phyloP scores from a whole-genome alignment of 2,888 invertebrate species.

The Cataglyphis cursor region DNA sequence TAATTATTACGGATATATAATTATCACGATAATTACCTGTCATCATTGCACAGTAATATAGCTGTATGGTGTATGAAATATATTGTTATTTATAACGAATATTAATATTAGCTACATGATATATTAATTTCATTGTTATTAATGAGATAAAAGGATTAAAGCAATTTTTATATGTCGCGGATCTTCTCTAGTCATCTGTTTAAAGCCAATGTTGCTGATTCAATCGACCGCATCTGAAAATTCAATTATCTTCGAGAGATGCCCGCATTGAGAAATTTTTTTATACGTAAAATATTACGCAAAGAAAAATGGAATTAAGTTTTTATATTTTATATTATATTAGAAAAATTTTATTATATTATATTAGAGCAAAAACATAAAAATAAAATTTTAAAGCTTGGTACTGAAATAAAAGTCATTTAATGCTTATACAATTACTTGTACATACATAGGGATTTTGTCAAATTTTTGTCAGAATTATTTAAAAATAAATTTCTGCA shows the following conservation, averaged over 20 bases:
- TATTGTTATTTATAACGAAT: neutral
- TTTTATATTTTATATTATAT: too few species aligned
- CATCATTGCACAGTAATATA: neutral
- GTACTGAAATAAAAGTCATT: neutral
- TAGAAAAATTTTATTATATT: too few species aligned
- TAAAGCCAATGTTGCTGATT: neutral
- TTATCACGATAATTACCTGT: neutral
- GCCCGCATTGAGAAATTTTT: constrained; percentile 7
- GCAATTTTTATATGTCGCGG: constrained; percentile 7
- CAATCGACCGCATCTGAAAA: neutral
- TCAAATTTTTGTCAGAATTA: neutral
- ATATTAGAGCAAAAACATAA: neutral
- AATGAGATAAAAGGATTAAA: neutral
- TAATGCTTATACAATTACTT: neutral
- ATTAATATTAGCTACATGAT: constrained; percentile 14
- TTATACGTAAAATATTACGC: neutral
- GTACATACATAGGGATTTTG: neutral
- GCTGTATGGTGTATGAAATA: neutral
- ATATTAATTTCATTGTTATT: neutral
- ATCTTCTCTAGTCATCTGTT: neutral
- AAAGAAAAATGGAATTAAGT: neutral
- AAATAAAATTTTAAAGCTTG: neutral
- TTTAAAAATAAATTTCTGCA: neutral
- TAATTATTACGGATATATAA: too few species aligned
- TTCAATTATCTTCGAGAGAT: neutral